Conservation (phyloP, 1,140 invertebrate species). For the Babylonia areolata region DNA sequence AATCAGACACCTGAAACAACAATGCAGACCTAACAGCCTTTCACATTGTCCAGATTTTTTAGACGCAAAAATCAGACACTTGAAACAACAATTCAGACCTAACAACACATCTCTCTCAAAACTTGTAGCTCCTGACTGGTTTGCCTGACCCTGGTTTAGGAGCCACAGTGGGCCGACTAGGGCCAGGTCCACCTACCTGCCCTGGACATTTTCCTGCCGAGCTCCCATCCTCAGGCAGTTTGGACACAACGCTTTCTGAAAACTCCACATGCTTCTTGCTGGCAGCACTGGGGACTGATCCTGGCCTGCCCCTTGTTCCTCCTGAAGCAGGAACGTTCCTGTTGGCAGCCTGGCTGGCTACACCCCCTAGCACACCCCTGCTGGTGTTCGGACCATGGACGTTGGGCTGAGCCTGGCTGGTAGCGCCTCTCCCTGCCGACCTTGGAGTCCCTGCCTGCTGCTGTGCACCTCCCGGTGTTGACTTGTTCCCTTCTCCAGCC, state of each 20-base stretch:
- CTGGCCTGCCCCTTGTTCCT: background rate
- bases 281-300: background rate
- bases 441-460: background rate
- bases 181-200: background rate
- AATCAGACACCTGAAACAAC: too few species aligned
- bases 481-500: background rate
- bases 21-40: too few species aligned
- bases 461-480: background rate
- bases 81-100: too few species aligned
- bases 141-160: slow-evolving; percentile 28
- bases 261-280: background rate
- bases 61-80: too few species aligned
- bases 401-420: background rate
- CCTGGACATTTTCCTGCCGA: background rate
- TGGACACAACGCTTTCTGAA: background rate
- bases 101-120: background rate
- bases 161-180: background rate
- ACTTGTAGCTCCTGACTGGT: slow-evolving; percentile 35
- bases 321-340: background rate
- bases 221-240: background rate
- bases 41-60: too few species aligned
- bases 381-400: background rate
- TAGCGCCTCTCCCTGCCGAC: background rate
- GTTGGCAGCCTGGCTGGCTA: background rate
- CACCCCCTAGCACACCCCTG: background rate